phyloP scores from a whole-genome alignment of 2,888 invertebrate species.

The Drosophila recens region DNA sequence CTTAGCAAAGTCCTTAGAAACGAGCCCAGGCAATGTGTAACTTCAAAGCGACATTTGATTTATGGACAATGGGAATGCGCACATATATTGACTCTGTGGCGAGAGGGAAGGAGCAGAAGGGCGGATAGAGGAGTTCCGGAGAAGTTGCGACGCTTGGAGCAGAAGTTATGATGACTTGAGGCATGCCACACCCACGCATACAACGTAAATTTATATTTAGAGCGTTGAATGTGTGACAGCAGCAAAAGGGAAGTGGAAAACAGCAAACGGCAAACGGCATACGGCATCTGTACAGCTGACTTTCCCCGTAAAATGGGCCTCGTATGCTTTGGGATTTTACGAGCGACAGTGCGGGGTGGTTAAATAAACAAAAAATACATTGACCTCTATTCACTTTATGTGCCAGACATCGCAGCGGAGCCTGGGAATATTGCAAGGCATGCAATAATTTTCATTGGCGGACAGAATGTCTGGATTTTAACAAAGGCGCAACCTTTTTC shows the following conservation, averaged over 20 bases:
- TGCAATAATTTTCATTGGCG: constrained; percentile 69
- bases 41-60: constrained; percentile 78
- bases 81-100: constrained; percentile 5
- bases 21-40: constrained; percentile 52
- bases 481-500: constrained; percentile 47
- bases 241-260: constrained; percentile 2
- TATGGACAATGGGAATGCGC: constrained; percentile 61
- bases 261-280: neutral
- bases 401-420: constrained; percentile 22
- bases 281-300: constrained; percentile 10
- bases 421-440: constrained; percentile 65
- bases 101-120: no score
- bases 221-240: constrained; percentile 45
- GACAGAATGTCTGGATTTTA: constrained; percentile 37
- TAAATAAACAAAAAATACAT: constrained; percentile 71
- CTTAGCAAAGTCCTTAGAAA: constrained; percentile 41
- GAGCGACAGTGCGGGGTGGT: constrained; percentile 32
- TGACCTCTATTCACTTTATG: constrained; percentile 64
- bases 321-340: constrained; percentile 69
- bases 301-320: constrained; percentile 49
- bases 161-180: constrained; percentile 76
- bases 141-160: constrained; percentile 38
- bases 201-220: constrained; percentile 74
- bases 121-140: neutral
- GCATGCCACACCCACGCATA: constrained; percentile 44